Evolutionary conservation across 2,113 vertebrate species (phyloP).

Genomic region (Mesocricetus auratus): DNA sequence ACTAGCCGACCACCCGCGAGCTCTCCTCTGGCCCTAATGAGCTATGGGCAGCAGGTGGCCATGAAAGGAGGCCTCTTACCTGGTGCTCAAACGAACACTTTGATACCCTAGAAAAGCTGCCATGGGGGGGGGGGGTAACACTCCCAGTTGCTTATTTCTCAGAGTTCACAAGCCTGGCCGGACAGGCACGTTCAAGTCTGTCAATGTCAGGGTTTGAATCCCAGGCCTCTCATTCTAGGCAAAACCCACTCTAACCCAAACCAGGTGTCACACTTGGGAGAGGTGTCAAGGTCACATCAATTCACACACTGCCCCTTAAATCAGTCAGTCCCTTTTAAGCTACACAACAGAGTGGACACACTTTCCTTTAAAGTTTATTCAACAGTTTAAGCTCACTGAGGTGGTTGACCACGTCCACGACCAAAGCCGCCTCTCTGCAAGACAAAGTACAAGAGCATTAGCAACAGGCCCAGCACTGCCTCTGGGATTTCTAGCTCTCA

Average conservation of each 20-base stretch:
- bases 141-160: too few relatives aligned
- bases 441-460: conserved; percentile 71
- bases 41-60: not conserved
- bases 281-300: not conserved
- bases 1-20: not conserved
- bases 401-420: conserved; percentile 97
- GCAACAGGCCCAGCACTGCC: rapidly evolving
- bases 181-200: not conserved
- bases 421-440: conserved; percentile 98
- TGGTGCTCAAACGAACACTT: not conserved
- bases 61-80: not conserved
- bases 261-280: not conserved
- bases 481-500: not conserved
- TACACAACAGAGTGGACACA: conserved; percentile 19
- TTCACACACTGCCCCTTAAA: not conserved
- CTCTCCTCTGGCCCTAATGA: not conserved
- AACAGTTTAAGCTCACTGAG: conserved; percentile 92
- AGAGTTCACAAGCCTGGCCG: not conserved
- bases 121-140: not conserved
- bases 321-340: not conserved
- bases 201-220: not conserved
- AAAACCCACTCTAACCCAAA: not conserved
- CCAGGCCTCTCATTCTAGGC: not conserved
- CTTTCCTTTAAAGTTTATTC: conserved; percentile 92
- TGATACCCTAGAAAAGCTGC: too few relatives aligned